These are phyloP conservation scores for Erebia epiphron DNA, from an alignment of 2,888 invertebrate genomes.

Conservation along the genomic window DNA sequence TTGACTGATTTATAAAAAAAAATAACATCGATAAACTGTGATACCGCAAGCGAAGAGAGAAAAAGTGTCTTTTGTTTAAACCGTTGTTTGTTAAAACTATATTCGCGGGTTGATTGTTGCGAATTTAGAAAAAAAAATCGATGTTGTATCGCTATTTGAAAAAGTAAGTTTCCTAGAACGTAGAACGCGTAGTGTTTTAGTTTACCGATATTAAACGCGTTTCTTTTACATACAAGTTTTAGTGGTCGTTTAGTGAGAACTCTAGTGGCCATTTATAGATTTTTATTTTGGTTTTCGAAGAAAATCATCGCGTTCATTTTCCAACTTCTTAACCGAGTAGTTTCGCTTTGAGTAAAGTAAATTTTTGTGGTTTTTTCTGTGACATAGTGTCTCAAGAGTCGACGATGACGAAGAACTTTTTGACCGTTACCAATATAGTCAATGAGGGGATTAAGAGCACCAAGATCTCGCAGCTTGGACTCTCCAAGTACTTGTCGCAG, in stretches of 20 bases:
- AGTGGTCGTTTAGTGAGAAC: constrained; percentile 6
- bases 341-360: constrained; percentile 14
- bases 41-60: constrained; percentile 42
- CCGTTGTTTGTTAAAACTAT: constrained; percentile 34
- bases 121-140: constrained; percentile 53
- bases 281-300: not conserved
- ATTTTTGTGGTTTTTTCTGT: constrained; percentile 49
- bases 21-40: constrained; percentile 42
- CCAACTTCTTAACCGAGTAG: not conserved
- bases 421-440: constrained; percentile 84
- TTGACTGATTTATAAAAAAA: constrained; percentile 33
- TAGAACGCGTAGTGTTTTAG: constrained; percentile 25
- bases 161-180: constrained; percentile 62
- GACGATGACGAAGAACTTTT: constrained; percentile 82
- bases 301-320: not conserved
- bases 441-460: constrained; percentile 90
- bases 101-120: constrained; percentile 74
- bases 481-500: constrained; percentile 89
- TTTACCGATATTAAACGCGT: constrained; percentile 2
- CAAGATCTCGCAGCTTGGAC: constrained; percentile 88
- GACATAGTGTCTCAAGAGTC: constrained; percentile 75
- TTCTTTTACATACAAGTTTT: not conserved
- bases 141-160: constrained; percentile 72
- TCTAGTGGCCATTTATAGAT: not conserved
- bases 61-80: constrained; percentile 31